A percentile compares a stretch with the other conserved stretches of the same genome.
Conservation (phyloP, 2,888 invertebrate genomes). For the Strigamia maritima region DNA sequence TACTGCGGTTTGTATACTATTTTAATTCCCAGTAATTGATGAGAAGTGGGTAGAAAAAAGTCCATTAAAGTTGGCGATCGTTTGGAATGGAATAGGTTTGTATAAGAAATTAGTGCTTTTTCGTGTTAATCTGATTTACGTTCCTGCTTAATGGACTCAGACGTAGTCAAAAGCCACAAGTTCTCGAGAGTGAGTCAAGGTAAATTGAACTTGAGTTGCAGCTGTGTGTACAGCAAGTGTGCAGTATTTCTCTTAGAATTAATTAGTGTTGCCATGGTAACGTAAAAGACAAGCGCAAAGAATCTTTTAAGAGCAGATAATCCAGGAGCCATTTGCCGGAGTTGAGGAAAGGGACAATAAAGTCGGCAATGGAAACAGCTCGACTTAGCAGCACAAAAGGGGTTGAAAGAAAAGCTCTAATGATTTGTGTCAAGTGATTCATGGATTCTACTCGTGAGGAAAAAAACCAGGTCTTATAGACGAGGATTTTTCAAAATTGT, state of each 20-base stretch:
- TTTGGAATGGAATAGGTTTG: neutral
- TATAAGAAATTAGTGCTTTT: constrained; percentile 10
- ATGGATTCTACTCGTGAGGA: neutral
- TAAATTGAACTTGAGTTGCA: constrained; percentile 15
- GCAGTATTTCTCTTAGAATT: constrained; percentile 10
- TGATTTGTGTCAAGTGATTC: constrained; percentile 10
- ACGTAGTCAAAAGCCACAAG: constrained; percentile 15
- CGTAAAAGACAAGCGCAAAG: constrained; percentile 5
- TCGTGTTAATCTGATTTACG: constrained; percentile 15
- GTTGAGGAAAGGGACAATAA: constrained; percentile 10
- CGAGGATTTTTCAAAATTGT: too few species aligned
- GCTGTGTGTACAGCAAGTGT: neutral
- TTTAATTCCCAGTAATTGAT: too few species aligned
- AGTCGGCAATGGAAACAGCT: neutral
- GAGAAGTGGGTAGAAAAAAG: neutral
- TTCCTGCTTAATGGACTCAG: constrained; percentile 10
- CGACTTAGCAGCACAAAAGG: constrained; percentile 13
- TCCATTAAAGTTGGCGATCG: neutral
- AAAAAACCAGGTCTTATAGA: neutral
- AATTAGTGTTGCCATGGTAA: neutral
- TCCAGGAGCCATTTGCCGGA: neutral
- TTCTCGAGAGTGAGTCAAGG: constrained; percentile 7
- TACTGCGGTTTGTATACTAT: too few species aligned
- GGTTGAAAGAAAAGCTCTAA: neutral
- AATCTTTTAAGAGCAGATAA: constrained; percentile 12